Conservation (phyloP, 1,140 invertebrate genomes). For the Euglossa dilemma region DNA sequence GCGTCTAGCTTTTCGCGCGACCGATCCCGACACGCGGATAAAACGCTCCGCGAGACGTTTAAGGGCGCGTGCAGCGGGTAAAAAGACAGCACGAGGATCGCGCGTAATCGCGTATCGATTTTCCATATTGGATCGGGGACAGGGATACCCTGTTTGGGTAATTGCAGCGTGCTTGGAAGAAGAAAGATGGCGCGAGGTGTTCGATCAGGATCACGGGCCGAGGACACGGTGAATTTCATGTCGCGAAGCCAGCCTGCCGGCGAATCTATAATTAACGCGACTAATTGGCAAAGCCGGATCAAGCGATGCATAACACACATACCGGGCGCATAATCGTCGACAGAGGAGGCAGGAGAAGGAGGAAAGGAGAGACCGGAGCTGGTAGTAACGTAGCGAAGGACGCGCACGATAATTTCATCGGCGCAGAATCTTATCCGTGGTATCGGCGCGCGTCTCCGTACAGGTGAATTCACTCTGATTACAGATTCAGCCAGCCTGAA, state of each 20-base stretch:
- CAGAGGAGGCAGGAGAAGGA: too few relatives aligned
- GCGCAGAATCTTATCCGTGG: conserved; percentile 11
- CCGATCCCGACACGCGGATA: too few relatives aligned
- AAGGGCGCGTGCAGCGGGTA: too few relatives aligned
- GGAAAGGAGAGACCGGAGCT: not conserved
- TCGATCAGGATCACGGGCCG: not conserved
- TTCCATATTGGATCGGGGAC: not conserved
- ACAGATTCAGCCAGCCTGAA: conserved; percentile 43
- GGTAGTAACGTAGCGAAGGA: not conserved
- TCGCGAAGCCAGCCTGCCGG: not conserved
- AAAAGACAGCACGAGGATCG: not conserved
- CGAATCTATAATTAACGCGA: conserved; percentile 38
- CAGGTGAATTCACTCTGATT: conserved; percentile 34
- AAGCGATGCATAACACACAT: not conserved
- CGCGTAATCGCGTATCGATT: not conserved
- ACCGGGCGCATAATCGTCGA: not conserved
- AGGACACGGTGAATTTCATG: conserved; percentile 11
- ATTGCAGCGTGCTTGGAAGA: not conserved
- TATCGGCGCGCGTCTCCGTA: conserved; percentile 19
- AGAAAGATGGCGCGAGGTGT: not conserved
- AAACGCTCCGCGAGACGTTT: too few relatives aligned
- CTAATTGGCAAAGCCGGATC: conserved; percentile 31
- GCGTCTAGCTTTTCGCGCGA: too few relatives aligned
- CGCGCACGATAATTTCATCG: conserved; percentile 20
- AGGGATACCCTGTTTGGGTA: not conserved